Evolutionary conservation across 37 sponge, comb jelly and placozoan species (phyloP), one percentile per base, ranked within the genome.

Genomic region (Spongia lamella): DNA sequence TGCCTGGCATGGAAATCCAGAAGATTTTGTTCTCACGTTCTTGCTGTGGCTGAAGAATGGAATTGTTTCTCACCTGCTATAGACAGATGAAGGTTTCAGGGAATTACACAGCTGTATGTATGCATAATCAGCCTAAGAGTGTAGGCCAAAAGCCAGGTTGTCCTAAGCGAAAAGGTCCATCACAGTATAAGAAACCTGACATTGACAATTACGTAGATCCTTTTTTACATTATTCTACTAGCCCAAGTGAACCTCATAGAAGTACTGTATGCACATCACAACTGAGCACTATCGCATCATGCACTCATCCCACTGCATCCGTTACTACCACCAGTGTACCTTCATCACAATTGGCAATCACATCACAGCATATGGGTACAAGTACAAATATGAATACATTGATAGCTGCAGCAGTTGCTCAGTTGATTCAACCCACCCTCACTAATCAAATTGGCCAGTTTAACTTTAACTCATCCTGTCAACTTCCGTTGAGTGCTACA

Each of bases 1-100:
- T 61, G 62, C 26, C 33, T 61, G 62, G 62, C 62, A 61, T 61
- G 62, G 62, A 61, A 61, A 32, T 61, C 62, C n/a, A 61, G 25
- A 24, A 61, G 25, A 24, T 24, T 61, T 32, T 61, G 62, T 61
- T 61, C 62, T 61, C 26, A 61, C 25, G 62, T 61, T 16, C 62
- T 61, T 27, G 62, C 62, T 33, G 62, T 61, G 17, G 62, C 30
- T 61, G 62, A 61, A 32, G 62, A 61, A 19, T 61, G 62, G 62
- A 24, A 24, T 27, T 61, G 62, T 32, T 32, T 61, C 16, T 61
- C 17, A 25, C 62, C 26, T 61, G 62, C 27, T 61, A 1, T 29
- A 61, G 62, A 24, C 16, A 29, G 62, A 25, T 61, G 3, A 61
- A 61, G 26, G 25, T 24, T 25, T 26, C 57, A 25, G 62, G 62